Evolutionary conservation across 2,888 invertebrate genomes (phyloP), one percentile per base, ranked within the genome.

Genomic region (Acanthosepion lycidas): DNA sequence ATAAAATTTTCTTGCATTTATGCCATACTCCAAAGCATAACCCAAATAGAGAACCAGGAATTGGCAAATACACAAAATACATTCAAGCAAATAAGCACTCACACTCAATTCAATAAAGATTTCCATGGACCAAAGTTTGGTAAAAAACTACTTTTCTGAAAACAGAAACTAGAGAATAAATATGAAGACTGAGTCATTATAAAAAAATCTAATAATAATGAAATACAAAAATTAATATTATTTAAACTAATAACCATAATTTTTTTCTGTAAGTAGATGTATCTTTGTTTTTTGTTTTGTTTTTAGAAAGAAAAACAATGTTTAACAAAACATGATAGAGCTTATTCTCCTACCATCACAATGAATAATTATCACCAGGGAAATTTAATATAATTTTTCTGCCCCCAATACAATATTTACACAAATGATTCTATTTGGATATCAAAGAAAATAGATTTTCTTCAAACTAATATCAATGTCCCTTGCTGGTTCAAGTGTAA

Each of bases 21-120:
- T 78, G 78, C 78, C 18, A n/a, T n/a, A 78, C 12, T 78, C n/a
- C 6, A 59, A 59, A 59, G 59, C 59, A 59, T 59, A 59, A 59
- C 59, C 59, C 59, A 59, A 59, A 59, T 59, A 59, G 23, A 78
- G 78, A 78, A 78, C 15, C 78, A 78, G 12, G 15, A 78, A n/a
- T 15, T 33, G n/a, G 18, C 8, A 78, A 78, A 78, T 78, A 78
- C 15, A 78, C n/a, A 78, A 42, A 78, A 33, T 78, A n/a, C 78
- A 78, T 78, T 78, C 78, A 78, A 78, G 78, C 78, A 78, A 78
- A 78, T 78, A 78, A 78, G n/a, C 78, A 78, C 18, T n/a, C 78
- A 78, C 78, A 78, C 59, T 59, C 78, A 28, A n/a, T 78, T 28
- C n/a, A n/a, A n/a, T 78, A 78, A 78, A 78, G 78, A 33, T 78